These are phyloP conservation scores for Thymelicus sylvestris DNA, from an alignment of 2,888 invertebrate species.

Conservation along the genomic window DNA sequence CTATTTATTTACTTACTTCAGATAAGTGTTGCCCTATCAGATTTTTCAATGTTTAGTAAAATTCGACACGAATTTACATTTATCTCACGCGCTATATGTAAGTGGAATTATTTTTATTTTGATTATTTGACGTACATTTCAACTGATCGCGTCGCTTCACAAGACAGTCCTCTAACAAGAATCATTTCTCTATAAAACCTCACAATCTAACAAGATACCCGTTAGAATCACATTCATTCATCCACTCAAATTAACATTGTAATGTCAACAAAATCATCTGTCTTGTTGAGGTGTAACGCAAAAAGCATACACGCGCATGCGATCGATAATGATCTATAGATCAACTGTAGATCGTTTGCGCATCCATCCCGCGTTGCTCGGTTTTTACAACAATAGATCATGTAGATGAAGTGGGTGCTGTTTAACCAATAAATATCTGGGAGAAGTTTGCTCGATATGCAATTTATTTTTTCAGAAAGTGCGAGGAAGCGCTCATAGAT, in stretches of 20 bases:
- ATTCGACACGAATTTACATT: too few species aligned
- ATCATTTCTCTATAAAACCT: too few species aligned
- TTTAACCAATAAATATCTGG: neutral
- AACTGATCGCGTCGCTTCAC: too few species aligned
- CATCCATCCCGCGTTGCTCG: neutral
- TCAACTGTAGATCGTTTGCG: neutral
- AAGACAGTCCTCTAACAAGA: too few species aligned
- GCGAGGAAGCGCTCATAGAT: too few species aligned
- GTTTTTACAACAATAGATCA: neutral
- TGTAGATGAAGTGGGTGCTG: neutral
- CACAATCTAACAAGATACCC: neutral
- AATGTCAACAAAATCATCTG: neutral
- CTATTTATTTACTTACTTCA: too few species aligned
- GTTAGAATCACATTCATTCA: neutral
- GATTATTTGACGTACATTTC: too few species aligned
- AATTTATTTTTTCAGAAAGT: too few species aligned
- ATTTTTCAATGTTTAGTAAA: too few species aligned
- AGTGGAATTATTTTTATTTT: too few species aligned
- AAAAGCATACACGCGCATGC: conserved; percentile 1
- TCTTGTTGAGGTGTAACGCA: conserved; percentile 31
- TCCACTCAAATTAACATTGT: neutral
- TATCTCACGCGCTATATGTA: too few species aligned
- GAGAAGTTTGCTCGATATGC: neutral
- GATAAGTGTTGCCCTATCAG: too few species aligned
- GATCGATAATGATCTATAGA: conserved; percentile 14